Percentiles rank a stretch among this genome's conserved stretches.
Conservation (phyloP, 2,888 invertebrate species). For the Drosophila anceps region DNA sequence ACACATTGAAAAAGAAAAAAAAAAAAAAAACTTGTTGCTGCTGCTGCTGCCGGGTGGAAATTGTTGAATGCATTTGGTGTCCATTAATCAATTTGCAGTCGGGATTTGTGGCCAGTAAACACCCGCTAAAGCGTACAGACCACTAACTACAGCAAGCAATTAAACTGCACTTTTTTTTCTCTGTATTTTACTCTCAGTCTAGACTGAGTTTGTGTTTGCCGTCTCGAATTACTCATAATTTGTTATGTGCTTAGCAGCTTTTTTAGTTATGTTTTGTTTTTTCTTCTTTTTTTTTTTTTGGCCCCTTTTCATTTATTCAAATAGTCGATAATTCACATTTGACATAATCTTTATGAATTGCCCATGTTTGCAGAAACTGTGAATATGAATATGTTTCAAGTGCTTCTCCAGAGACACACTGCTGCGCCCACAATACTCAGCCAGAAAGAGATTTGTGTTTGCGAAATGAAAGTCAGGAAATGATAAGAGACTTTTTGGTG, state of each 20-base stretch:
- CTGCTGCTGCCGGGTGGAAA: slow-evolving; percentile 60
- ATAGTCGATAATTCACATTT: slow-evolving; percentile 47
- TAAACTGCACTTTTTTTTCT: slow-evolving; percentile 7
- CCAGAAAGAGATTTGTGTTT: background rate
- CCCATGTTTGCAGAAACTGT: slow-evolving; percentile 15
- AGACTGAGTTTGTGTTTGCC: slow-evolving; percentile 26
- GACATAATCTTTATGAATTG: slow-evolving; percentile 56
- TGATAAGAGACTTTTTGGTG: slow-evolving; percentile 26
- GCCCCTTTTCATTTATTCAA: slow-evolving; percentile 20
- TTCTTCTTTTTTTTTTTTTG: slow-evolving; percentile 5
- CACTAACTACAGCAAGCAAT: slow-evolving; percentile 12
- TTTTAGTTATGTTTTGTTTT: too few relatives aligned
- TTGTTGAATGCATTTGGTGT: slow-evolving; percentile 74
- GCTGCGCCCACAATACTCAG: slow-evolving; percentile 37
- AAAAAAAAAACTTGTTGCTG: slow-evolving; percentile 53
- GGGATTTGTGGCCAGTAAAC: slow-evolving; percentile 24
- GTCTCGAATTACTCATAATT: slow-evolving; percentile 45
- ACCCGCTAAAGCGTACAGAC: slow-evolving; percentile 23
- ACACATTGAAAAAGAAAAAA: slow-evolving; percentile 58
- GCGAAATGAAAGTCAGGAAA: slow-evolving; percentile 47
- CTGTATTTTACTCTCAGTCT: slow-evolving; percentile 1
- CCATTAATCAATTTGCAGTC: slow-evolving; percentile 77
- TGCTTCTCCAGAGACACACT: slow-evolving; percentile 25
- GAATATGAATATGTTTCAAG: slow-evolving; percentile 3
- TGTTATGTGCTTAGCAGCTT: slow-evolving; percentile 19